Base-by-base conservation (phyloP, 1,140 invertebrate species). In the Lepidotrigona ventralis region DNA sequence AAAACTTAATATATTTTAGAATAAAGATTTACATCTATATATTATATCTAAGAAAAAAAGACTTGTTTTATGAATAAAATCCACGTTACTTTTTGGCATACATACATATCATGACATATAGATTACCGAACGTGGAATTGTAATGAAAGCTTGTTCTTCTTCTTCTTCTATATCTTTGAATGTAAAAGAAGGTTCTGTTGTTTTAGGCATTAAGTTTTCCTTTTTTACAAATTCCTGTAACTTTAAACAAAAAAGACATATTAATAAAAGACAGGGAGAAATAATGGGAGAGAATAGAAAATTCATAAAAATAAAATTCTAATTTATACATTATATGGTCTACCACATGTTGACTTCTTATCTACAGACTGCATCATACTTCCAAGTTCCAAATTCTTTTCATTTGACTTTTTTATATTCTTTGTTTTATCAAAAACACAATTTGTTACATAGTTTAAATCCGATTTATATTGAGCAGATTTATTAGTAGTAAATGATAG, bases 261-360 rank as follows among this genome's bases (percentile, higher is more conserved):
- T 54, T 26, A 15, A 60, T 23, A 14, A 46, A n/a, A 58, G 19
- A 15, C 15, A 19, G n/a, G n/a, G n/a, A n/a, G 2, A 72, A 56
- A 17, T n/a, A 56, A 2, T 11, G 5, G 29, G 8, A 33, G 9
- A 71, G 29, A 64, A 23, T 51, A 60, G 23, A 8, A 29, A 46
- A 46, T 46, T 46, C 39, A 46, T 46, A 46, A 63, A 69, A 81
- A 6, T 3, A 33, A 75, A 68, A 56, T 53, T 69, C 29, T 51
- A 64, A 19, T 79, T 66, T 56, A 1, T 83, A 83, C 82, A 73
- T 83, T 73, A 6, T 14, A 14, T 64, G 82, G 82, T 58, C 77
- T 83, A 15, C 5, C 23, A 11, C 11, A 1, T 19, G 14, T 33
- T 51, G 46, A 5, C 56, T 39, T 4, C 14, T 71, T 33, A 11